A percentile compares a stretch with the other conserved stretches of the same genome.
These are phyloP conservation scores for Smutsia temminckii DNA, from an alignment of 2,797 vertebrate genomes.

Conservation along the genomic window DNA sequence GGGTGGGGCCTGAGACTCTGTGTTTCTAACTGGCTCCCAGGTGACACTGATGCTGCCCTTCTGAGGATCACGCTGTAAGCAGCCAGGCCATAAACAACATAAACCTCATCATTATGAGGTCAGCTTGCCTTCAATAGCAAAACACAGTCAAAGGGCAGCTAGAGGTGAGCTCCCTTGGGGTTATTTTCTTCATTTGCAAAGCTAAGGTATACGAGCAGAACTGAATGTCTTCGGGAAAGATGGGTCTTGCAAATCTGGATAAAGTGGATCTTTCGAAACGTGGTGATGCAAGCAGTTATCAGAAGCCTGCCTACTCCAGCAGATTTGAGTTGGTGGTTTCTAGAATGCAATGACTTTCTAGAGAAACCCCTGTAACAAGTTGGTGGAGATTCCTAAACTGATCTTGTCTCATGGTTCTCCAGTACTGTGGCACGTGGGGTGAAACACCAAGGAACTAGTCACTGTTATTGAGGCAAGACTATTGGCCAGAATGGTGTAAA, in stretches of 20 bases:
- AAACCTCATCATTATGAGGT: neutral
- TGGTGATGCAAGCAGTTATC: neutral
- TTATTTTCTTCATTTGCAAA: slow-evolving; percentile 50
- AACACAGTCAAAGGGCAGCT: neutral
- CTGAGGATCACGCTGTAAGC: neutral
- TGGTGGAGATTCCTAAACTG: slow-evolving; percentile 4
- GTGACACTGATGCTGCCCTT: neutral
- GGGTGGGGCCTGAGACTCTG: neutral
- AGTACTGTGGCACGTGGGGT: neutral
- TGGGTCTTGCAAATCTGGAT: neutral
- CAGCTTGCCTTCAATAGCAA: neutral
- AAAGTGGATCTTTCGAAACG: neutral
- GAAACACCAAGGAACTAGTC: neutral
- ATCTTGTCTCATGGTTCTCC: neutral
- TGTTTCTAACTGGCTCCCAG: neutral
- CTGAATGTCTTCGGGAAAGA: slow-evolving; percentile 31
- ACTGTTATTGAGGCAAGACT: neutral
- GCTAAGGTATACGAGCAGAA: neutral
- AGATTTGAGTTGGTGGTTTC: neutral
- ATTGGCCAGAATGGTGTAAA: neutral
- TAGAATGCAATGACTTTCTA: slow-evolving; percentile 15
- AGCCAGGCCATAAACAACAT: neutral
- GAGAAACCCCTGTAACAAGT: neutral
- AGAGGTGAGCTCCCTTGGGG: neutral
- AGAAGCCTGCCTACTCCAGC: neutral